Percentiles rank a stretch among this genome's conserved stretches.
These are phyloP conservation scores for Heterodera carotae DNA, from an alignment of 1,140 invertebrate species.

Conservation along the genomic window DNA sequence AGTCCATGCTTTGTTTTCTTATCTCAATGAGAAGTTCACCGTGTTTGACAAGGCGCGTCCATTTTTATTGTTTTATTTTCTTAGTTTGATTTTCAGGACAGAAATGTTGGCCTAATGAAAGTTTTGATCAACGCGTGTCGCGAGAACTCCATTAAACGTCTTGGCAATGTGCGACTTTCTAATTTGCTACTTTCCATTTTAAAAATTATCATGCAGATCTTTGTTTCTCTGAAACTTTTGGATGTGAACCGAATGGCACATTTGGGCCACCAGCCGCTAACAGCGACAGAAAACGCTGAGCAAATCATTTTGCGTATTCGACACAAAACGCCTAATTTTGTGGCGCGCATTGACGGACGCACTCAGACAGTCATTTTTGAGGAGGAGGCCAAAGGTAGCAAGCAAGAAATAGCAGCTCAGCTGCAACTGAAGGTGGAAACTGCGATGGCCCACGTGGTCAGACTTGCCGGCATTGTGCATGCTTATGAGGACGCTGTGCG, in stretches of 20 bases:
- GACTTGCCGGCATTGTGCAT: conserved; percentile 5
- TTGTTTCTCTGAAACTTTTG: conserved; percentile 35
- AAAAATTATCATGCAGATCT: conserved; percentile 33
- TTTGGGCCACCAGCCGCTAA: neutral
- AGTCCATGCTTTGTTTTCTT: conserved; percentile 16
- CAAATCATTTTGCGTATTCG: conserved; percentile 20
- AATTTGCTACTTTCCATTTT: neutral
- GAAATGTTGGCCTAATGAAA: conserved; percentile 44
- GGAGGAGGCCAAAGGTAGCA: conserved; percentile 3
- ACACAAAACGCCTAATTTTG: conserved; percentile 15
- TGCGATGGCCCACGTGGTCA: conserved; percentile 22
- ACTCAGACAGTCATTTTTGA: conserved; percentile 39
- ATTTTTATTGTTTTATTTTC: neutral
- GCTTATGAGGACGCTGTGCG: conserved; percentile 18
- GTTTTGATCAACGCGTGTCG: conserved; percentile 27
- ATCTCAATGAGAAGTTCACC: conserved; percentile 22
- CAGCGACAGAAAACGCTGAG: conserved; percentile 12
- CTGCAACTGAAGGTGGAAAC: conserved; percentile 9
- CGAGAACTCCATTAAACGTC: conserved; percentile 42
- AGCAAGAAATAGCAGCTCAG: neutral
- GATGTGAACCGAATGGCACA: conserved; percentile 37
- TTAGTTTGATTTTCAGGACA: conserved; percentile 30
- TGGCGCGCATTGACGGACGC: conserved; percentile 35
- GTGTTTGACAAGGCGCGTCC: conserved; percentile 25
- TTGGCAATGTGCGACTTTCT: conserved; percentile 31